Conservation (phyloP, 2,888 invertebrate genomes). For the Desoria tigrina region DNA sequence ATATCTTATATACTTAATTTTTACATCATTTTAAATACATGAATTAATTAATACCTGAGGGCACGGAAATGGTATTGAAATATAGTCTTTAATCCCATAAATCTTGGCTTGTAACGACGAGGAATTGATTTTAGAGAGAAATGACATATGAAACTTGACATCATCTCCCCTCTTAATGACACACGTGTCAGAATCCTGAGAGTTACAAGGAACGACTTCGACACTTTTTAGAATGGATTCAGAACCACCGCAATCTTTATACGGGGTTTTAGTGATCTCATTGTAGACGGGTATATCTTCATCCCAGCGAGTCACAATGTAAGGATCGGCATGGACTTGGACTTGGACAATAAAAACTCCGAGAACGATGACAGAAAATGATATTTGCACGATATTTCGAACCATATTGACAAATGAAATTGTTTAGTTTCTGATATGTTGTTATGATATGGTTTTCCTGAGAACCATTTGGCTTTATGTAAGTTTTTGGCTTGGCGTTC, state of each 20-base stretch:
- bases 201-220: slow-evolving; percentile 42
- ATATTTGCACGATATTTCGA: too few species aligned
- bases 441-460: too few species aligned
- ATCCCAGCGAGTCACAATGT: slow-evolving; percentile 32
- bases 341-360: too few species aligned
- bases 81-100: slow-evolving; percentile 71
- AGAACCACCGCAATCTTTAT: slow-evolving; percentile 41
- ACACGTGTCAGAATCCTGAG: slow-evolving; percentile 35
- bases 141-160: slow-evolving; percentile 44
- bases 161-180: slow-evolving; percentile 42
- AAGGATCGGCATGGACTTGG: not conserved
- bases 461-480: too few species aligned
- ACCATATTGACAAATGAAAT: too few species aligned
- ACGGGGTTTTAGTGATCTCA: slow-evolving; percentile 32
- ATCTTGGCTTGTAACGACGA: slow-evolving; percentile 66
- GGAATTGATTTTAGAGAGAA: slow-evolving; percentile 56
- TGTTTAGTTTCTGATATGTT: too few species aligned
- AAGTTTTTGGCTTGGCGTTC: too few species aligned
- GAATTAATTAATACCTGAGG: slow-evolving; percentile 39
- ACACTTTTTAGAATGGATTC: slow-evolving; percentile 40
- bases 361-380: too few species aligned
- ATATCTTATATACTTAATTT: too few species aligned
- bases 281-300: not conserved
- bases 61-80: slow-evolving; percentile 48
- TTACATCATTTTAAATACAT: not conserved